Evolutionary conservation across 2,888 invertebrate species (phyloP).

Genomic region (Nomada hirtipes): DNA sequence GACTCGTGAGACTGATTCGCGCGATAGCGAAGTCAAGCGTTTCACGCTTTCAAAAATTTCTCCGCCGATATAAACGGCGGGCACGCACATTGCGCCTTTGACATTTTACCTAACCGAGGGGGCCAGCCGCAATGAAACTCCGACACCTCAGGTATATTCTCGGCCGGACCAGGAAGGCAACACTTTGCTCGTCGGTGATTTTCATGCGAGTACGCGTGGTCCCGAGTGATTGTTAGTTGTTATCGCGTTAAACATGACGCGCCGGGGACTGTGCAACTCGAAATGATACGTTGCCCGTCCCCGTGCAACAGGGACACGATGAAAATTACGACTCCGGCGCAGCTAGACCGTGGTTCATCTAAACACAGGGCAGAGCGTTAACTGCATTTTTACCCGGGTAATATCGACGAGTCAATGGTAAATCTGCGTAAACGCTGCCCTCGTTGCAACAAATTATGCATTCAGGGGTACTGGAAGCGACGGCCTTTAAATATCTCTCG

Average conservation of each 20-base stretch:
- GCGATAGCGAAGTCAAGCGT: neutral
- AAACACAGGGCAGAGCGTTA: conserved; percentile 43
- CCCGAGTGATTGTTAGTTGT: conserved; percentile 49
- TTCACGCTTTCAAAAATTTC: conserved; percentile 45
- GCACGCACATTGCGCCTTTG: neutral
- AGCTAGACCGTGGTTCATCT: conserved; percentile 21
- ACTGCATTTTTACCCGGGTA: conserved; percentile 44
- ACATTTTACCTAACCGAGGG: neutral
- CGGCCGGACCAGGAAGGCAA: conserved; percentile 15
- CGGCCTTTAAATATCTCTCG: conserved; percentile 24
- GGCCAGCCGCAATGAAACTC: neutral
- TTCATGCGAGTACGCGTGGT: conserved; percentile 53
- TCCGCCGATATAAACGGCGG: neutral
- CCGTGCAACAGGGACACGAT: conserved; percentile 40
- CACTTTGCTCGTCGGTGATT: conserved; percentile 38
- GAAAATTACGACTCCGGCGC: conserved; percentile 40
- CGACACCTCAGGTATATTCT: neutral
- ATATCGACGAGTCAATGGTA: conserved; percentile 28
- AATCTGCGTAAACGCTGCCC: conserved; percentile 30
- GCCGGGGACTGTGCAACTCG: conserved; percentile 15
- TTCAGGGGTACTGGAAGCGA: conserved; percentile 12
- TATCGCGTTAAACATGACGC: conserved; percentile 54
- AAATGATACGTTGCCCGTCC: conserved; percentile 50
- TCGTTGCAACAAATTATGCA: conserved; percentile 46
- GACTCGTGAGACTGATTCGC: neutral